These are phyloP conservation scores for Nomada hirtipes DNA, from an alignment of 2,888 invertebrate species.

Conservation along the genomic window DNA sequence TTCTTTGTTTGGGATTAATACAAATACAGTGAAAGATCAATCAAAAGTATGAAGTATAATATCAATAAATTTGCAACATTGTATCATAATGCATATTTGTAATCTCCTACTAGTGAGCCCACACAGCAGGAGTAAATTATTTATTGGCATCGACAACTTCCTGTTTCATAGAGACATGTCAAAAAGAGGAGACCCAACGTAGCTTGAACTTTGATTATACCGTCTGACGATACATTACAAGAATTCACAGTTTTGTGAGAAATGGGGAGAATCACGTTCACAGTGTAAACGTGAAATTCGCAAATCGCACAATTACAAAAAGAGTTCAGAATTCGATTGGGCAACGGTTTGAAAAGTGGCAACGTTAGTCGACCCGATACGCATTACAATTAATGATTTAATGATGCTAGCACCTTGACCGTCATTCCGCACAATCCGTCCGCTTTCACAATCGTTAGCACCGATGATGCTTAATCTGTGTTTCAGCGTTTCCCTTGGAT, in stretches of 20 bases:
- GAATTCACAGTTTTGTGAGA: too few species aligned
- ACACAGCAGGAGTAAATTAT: too few species aligned
- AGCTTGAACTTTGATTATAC: too few species aligned
- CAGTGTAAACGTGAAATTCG: too few species aligned
- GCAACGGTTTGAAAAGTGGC: neutral
- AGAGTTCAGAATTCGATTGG: neutral
- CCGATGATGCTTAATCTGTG: constrained; percentile 29
- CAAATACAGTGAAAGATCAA: too few species aligned
- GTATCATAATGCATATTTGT: neutral
- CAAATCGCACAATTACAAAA: neutral
- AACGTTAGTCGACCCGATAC: neutral
- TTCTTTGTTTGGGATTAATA: too few species aligned
- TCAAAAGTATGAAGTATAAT: too few species aligned
- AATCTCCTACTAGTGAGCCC: neutral
- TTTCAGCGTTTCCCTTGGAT: constrained; percentile 34
- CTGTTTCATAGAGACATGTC: neutral
- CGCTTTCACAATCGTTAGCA: constrained; percentile 46
- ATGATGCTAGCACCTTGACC: constrained; percentile 49
- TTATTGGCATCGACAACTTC: neutral
- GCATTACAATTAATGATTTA: neutral
- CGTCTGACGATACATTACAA: too few species aligned
- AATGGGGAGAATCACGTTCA: too few species aligned
- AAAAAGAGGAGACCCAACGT: neutral
- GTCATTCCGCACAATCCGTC: constrained; percentile 37
- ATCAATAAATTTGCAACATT: neutral